Conservation (phyloP, 2,797 vertebrate species). For the Urosaurus nigricauda region DNA sequence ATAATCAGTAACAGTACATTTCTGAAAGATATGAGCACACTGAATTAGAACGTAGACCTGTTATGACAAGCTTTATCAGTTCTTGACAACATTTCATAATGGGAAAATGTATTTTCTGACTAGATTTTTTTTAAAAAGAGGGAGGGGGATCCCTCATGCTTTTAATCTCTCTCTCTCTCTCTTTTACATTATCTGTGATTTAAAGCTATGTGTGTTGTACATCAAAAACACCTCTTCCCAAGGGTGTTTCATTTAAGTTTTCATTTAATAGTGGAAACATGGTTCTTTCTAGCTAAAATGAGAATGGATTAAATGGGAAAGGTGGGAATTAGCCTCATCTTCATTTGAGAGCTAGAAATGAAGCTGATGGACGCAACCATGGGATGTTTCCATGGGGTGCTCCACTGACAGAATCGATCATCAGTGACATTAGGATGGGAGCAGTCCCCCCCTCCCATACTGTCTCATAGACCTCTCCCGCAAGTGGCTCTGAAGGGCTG, state of each 20-base stretch:
- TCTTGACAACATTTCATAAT: constrained; percentile 58
- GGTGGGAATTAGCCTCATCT: constrained; percentile 28
- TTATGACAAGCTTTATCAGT: constrained; percentile 47
- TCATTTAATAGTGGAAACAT: constrained; percentile 70
- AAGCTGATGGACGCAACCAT: constrained; percentile 53
- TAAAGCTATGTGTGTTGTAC: constrained; percentile 59
- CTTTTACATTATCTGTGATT: constrained; percentile 54
- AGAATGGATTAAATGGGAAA: constrained; percentile 63
- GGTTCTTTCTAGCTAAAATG: constrained; percentile 50
- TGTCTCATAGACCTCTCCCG: too few species aligned
- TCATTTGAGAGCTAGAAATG: constrained; percentile 59
- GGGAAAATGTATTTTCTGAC: constrained; percentile 55
- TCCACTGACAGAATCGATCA: neutral
- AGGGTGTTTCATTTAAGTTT: constrained; percentile 59
- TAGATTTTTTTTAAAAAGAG: neutral
- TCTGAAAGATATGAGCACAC: constrained; percentile 28
- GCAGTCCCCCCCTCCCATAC: neutral
- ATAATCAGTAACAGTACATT: constrained; percentile 37
- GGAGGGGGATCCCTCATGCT: neutral
- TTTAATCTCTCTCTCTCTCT: constrained; percentile 59
- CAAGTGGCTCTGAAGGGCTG: neutral
- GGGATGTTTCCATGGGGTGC: neutral
- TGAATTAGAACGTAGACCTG: constrained; percentile 48
- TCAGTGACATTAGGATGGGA: too few species aligned
- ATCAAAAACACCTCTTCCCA: constrained; percentile 48